These are phyloP conservation scores for Metaphire vulgaris DNA, from an alignment of 1,140 invertebrate species.

Conservation along the genomic window DNA sequence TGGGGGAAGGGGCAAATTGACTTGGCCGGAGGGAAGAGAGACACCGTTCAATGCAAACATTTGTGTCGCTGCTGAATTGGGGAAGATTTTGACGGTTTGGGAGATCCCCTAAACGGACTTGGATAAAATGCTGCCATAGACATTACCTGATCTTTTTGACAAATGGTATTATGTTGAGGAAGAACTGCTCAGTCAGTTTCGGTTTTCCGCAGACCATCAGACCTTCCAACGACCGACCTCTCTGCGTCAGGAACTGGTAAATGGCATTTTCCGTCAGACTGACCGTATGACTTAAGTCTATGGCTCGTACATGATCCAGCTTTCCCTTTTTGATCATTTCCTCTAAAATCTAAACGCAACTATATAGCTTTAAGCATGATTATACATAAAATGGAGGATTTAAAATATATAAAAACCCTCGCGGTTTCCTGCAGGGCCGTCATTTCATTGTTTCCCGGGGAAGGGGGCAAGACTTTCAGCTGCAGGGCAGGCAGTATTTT, in stretches of 20 bases:
- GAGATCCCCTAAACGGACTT: too few relatives aligned
- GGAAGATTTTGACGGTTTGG: too few relatives aligned
- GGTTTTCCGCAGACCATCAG: conserved; percentile 88
- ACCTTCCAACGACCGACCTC: conserved; percentile 80
- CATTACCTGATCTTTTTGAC: conserved; percentile 84
- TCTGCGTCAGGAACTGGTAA: conserved; percentile 78
- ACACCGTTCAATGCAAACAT: too few relatives aligned
- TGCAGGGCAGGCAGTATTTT: too few relatives aligned
- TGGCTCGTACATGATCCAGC: conserved; percentile 70
- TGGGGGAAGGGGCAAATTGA: too few relatives aligned
- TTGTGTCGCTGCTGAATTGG: too few relatives aligned
- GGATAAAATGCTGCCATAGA: too few relatives aligned
- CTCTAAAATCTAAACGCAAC: conserved; percentile 64
- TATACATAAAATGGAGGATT: not conserved
- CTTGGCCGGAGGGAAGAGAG: too few relatives aligned
- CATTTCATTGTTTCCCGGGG: too few relatives aligned
- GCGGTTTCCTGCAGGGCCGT: not conserved
- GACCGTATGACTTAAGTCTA: conserved; percentile 90
- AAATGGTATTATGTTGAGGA: conserved; percentile 82
- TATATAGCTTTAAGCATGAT: not conserved
- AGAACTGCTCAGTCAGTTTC: conserved; percentile 93
- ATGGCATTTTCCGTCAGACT: conserved; percentile 88
- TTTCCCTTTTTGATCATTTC: conserved; percentile 83
- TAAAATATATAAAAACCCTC: not conserved
- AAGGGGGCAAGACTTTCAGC: too few relatives aligned